phyloP scores from a whole-genome alignment of 2,113 vertebrate genomes.

The Oreocharis arfaki region DNA sequence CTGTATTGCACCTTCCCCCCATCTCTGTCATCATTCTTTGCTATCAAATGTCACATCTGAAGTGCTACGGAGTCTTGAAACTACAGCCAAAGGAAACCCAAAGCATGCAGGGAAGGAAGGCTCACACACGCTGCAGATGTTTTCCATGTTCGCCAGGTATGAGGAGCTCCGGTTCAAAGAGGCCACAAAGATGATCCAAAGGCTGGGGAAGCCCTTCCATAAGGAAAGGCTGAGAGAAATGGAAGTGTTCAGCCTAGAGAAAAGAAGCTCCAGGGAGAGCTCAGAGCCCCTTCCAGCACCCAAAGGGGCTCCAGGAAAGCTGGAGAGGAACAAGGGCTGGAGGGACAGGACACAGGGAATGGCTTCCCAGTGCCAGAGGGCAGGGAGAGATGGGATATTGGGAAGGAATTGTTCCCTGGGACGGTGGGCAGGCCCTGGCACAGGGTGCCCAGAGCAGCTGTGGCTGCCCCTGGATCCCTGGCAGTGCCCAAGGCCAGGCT shows the following conservation, averaged over 20 bases:
- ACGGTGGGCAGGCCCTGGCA: not conserved
- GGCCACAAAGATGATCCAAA: not conserved
- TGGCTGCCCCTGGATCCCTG: not conserved
- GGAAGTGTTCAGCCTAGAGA: not conserved
- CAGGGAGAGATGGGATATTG: not conserved
- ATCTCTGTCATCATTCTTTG: not conserved
- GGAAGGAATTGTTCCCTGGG: accelerated
- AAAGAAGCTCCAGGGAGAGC: not conserved
- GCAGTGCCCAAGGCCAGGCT: accelerated
- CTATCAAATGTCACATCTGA: not conserved
- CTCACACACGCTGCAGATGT: not conserved
- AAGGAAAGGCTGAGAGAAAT: not conserved
- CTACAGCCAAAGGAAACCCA: not conserved
- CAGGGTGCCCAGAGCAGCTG: not conserved
- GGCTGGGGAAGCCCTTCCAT: not conserved
- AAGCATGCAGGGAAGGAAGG: not conserved
- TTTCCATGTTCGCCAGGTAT: not conserved
- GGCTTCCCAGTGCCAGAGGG: not conserved
- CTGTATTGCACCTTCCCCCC: not conserved
- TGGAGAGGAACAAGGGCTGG: not conserved
- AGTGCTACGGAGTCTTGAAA: not conserved
- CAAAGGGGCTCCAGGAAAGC: not conserved
- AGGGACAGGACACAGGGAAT: not conserved
- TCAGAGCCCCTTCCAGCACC: accelerated
- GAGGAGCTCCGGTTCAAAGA: not conserved